A percentile compares a stretch with the other conserved stretches of the same genome.
Conservation (phyloP, 2,888 invertebrate genomes). For the Spicauda simplicius region DNA sequence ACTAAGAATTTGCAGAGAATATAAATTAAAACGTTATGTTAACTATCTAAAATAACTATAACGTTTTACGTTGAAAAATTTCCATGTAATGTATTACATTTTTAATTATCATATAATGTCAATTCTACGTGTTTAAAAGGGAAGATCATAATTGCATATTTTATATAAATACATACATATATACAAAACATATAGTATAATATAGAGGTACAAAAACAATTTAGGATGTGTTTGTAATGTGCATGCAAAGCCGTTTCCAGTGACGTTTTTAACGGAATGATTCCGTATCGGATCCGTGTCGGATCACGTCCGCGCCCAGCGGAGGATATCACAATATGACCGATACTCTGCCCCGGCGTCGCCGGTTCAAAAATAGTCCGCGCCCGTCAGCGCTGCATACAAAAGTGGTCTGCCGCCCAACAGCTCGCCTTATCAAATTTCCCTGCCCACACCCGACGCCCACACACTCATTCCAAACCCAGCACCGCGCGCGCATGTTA, state of each 20-base stretch:
- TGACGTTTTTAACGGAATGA: background rate
- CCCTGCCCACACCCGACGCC: slow-evolving; percentile 72
- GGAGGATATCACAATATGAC: slow-evolving; percentile 58
- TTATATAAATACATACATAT: slow-evolving; percentile 1
- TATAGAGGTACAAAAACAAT: background rate
- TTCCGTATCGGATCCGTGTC: no score
- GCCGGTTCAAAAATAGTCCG: slow-evolving; percentile 76
- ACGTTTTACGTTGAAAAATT: no score
- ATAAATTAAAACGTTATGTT: no score
- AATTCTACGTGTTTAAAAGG: no score
- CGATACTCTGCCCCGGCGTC: slow-evolving; percentile 47
- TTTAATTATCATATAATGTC: no score
- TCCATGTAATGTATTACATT: no score
- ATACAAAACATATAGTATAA: slow-evolving; percentile 1
- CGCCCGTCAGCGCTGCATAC: slow-evolving; percentile 71
- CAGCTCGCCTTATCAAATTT: slow-evolving; percentile 82
- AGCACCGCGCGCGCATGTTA: slow-evolving; percentile 67
- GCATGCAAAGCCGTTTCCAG: background rate
- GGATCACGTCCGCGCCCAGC: slow-evolving; percentile 49
- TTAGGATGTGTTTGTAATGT: background rate
- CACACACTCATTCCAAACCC: slow-evolving; percentile 55
- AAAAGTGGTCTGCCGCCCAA: slow-evolving; percentile 73
- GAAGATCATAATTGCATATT: background rate
- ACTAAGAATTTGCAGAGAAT: no score
- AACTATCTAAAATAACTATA: no score